Base-by-base conservation (phyloP, 2,888 invertebrate genomes). In the Campopleginae sp. region DNA sequence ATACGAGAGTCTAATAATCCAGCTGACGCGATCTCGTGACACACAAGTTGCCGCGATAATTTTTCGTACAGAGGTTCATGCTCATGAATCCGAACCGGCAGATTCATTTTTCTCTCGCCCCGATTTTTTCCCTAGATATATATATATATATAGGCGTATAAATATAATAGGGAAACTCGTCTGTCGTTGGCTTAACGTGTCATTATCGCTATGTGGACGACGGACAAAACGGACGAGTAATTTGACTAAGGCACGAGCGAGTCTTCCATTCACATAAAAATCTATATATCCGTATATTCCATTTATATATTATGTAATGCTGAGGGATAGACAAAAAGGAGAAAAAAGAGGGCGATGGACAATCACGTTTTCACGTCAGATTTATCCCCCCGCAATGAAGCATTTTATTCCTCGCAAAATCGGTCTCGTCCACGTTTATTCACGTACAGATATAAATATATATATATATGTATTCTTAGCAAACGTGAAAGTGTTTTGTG, bases 201-300 rank as follows among this genome's bases (percentile, higher is more conserved):
- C 89, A 90, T 90, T 90, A 89, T 86, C 75, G 87, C 80, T 82
- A 74, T 48, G 58, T 27, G 76, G 42, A 44, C 19, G 27, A 68
- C 48, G 80, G 80, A 84, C 85, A 86, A 70, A 81, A 86, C 74
- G 85, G 46, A 65, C 77, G 80, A 82, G 89, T 90, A 90, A 90
- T 90, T 90, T 90, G 90, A 90, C 90, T 89, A 88, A 87, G 87
- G 89, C 79, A 87, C 88, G 85, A 87, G 82, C 80, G 79, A 33
- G 68, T 83, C 82, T 72, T 58, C 68, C 66, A 78, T 82, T 81
- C 79, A 72, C 68, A 44, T 75, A 38, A 33, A 33, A 14, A 19
- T 54, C 10, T 27, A 23, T 63, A 31, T 31, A 10, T 42, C 27
- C 19, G 44, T 63, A 54, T 31, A 33, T 63, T 42, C 38, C 17